Evolutionary conservation across 2,797 vertebrate species (phyloP), one percentile per base, ranked within the genome.

Genomic region (Ctenopoma multispine): DNA sequence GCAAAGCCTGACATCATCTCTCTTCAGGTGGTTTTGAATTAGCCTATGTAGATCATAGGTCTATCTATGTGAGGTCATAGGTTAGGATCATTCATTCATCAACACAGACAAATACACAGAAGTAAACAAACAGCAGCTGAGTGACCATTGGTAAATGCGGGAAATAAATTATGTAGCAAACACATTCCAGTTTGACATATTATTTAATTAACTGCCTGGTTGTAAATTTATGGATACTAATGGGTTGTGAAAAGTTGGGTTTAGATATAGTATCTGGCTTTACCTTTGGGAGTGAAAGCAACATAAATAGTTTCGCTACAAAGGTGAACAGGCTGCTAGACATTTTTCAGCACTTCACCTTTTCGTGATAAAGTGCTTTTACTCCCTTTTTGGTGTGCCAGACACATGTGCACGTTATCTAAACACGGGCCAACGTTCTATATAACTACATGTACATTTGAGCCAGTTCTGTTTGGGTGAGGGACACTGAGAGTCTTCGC

Each of bases 11-110:
- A 76, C 72, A 69, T 72, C 3, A 63, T 62, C 63, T 72, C 40
- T 78, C 73, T 41, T 81, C 34, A 74, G 24, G 80, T 74, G 57
- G 58, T 75, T 67, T 82, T 75, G 55, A 79, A 80, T 70, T 38
- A 61, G 75, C 62, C 71, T 49, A 23, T n/a, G n/a, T n/a, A n/a
- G n/a, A n/a, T n/a, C n/a, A n/a, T n/a, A n/a, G n/a, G n/a, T n/a
- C n/a, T n/a, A n/a, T n/a, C n/a, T n/a, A n/a, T 27, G 10, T 59
- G 69, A 72, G 88, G 88, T 90, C 86, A 89, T 36, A 90, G 91
- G 90, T 91, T 67, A 88, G 79, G 69, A 81, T 85, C 86, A 91
- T 92, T 89, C 84, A 82, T 92, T 89, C 75, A 90, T 92, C 90
- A 85, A 66, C 72, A 72, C 72, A 63, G 88, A 82, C 86, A 89